Percentiles rank a stretch among this genome's conserved stretches.
Evolutionary conservation across 2,797 vertebrate genomes (phyloP).

Genomic region (Tangara arthus): DNA sequence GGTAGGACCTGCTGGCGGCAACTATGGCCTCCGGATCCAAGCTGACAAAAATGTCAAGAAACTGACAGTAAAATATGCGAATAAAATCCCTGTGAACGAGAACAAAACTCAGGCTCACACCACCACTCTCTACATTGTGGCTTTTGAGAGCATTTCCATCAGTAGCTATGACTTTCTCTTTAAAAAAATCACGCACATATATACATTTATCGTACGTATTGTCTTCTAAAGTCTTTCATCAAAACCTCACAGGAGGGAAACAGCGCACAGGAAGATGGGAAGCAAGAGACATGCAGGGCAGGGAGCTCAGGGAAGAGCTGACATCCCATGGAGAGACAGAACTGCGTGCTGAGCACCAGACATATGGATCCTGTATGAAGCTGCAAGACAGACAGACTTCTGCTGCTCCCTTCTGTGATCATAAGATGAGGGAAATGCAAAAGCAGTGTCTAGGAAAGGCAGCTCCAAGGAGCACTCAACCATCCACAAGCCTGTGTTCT

Average conservation of each 20-base stretch:
- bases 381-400: conserved; percentile 38
- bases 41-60: conserved; percentile 94
- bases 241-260: neutral
- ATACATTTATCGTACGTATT: conserved; percentile 4
- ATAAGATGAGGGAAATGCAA: neutral
- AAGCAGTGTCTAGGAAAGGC: neutral
- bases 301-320: neutral
- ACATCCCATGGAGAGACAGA: neutral
- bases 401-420: neutral
- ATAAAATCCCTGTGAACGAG: conserved; percentile 70
- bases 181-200: neutral
- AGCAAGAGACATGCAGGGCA: neutral
- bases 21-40: conserved; percentile 87
- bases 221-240: conserved; percentile 10
- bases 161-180: conserved; percentile 4
- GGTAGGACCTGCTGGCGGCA: conserved; percentile 83
- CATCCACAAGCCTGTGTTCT: neutral
- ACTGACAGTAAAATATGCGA: conserved; percentile 93
- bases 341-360: neutral
- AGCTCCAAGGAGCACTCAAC: neutral
- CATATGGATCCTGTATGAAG: conserved; percentile 39
- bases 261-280: neutral
- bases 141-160: conserved; percentile 55
- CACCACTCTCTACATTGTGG: conserved; percentile 31
- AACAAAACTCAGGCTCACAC: conserved; percentile 66